phyloP scores from a whole-genome alignment of 2,113 vertebrate genomes.

The Tachysurus fulvidraco region DNA sequence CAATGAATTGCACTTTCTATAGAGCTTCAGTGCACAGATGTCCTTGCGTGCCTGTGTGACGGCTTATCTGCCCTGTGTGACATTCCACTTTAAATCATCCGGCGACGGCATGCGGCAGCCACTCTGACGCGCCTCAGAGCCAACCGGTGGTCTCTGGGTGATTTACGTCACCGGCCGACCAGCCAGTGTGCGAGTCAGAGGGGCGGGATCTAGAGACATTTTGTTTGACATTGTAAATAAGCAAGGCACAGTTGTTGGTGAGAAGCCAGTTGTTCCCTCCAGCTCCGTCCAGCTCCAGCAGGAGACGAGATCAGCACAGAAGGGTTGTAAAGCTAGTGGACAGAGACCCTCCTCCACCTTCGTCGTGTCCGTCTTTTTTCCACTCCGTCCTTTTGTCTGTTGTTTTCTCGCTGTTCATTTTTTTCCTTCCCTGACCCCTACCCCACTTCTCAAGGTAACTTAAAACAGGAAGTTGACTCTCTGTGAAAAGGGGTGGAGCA shows the following conservation, averaged over 20 bases:
- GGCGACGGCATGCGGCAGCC: constrained; percentile 74
- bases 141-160: constrained; percentile 57
- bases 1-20: constrained; percentile 8
- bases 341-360: constrained; percentile 31
- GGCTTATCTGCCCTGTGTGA: constrained; percentile 66
- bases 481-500: constrained; percentile 73
- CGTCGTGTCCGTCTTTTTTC: constrained; percentile 59
- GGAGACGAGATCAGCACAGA: constrained; percentile 54
- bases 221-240: constrained; percentile 86
- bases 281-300: constrained; percentile 64
- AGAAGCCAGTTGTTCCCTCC: constrained; percentile 70
- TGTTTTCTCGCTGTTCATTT: constrained; percentile 65
- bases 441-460: constrained; percentile 99
- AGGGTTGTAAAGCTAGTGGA: constrained; percentile 61
- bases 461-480: constrained; percentile 93
- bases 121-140: constrained; percentile 60
- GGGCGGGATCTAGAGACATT: constrained; percentile 75
- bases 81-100: constrained; percentile 80
- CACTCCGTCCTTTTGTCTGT: constrained; percentile 51
- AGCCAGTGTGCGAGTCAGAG: constrained; percentile 63
- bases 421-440: constrained; percentile 90
- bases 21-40: constrained; percentile 56
- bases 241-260: constrained; percentile 78
- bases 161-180: constrained; percentile 62
- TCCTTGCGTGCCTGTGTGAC: constrained; percentile 64